Evolutionary conservation across 1,140 invertebrate genomes (phyloP).

Genomic region (Neelides sp.): DNA sequence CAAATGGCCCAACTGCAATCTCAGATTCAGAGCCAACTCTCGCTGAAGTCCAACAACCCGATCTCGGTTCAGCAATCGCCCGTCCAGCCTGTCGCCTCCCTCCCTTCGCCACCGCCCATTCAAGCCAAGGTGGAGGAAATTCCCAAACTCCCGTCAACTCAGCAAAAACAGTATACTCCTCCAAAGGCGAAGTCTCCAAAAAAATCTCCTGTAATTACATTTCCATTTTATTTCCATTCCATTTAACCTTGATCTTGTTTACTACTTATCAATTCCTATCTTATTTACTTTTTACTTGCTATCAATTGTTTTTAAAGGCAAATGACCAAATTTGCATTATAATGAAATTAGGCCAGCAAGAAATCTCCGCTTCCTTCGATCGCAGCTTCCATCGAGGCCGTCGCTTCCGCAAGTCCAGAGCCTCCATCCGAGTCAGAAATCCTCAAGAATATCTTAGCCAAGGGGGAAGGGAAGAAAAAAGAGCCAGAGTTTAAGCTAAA

Average conservation of each 20-base stretch:
- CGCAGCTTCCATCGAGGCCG: constrained; percentile 1
- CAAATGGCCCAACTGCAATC: constrained; percentile 66
- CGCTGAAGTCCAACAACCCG: constrained; percentile 32
- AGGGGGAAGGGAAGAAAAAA: no score
- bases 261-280: no score
- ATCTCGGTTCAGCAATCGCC: neutral
- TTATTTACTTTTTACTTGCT: no score
- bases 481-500: no score
- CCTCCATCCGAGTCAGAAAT: constrained; percentile 5
- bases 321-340: no score
- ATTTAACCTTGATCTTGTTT: neutral
- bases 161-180: neutral
- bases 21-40: constrained; percentile 71
- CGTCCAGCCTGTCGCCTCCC: no score
- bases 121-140: constrained; percentile 48
- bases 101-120: no score
- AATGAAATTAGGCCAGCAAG: no score
- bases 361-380: constrained; percentile 4
- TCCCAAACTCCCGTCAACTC: neutral
- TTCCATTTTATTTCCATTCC: neutral
- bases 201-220: neutral
- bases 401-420: neutral
- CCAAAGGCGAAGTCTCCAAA: neutral
- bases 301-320: no score
- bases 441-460: no score